Base-by-base conservation (phyloP, 2,797 vertebrate species). In the Acridotheres tristis region DNA sequence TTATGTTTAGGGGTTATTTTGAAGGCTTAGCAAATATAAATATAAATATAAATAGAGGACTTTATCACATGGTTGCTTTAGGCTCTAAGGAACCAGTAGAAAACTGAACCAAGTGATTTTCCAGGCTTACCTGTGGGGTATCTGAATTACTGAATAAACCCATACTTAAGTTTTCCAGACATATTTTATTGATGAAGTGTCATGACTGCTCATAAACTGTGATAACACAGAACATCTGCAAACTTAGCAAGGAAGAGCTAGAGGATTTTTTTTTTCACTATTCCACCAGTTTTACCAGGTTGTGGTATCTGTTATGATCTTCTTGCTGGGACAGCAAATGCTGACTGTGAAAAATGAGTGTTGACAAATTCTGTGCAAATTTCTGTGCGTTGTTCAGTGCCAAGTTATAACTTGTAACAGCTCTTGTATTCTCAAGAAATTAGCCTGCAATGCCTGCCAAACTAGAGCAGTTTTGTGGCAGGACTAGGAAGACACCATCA, bases 351-450 rank as follows among this genome's bases (percentile, higher is more conserved):
- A 88, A 94, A 93, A 95, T 12, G 48, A 86, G 50, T 69, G 62
- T 92, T 85, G 94, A 93, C 88, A 94, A 96, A 92, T 92, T 81
- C 82, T 59, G 76, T 57, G 67, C 77, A 96, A 96, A 94, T 92
- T 79, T 91, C 79, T 82, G 53, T 85, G 71, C 0, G 5, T 65
- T 4, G 5, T 53, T 95, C 80, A 40, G 74, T 87, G 91, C 85
- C 94, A 88, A 96, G 63, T 84, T 85, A 62, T 57, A 88, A 89
- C 77, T 79, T 38, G 63, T 29, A 91, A 85, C 71, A 87, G 74
- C 77, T 93, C 77, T 80, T 90, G 38, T 90, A 91, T 59, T 86
- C 54, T 32, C 67, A 65, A 84, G 95, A 81, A 93, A 96, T 82
- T 67, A 95, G 63, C 63, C 77, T 87, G 88, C 22, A 67, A 10